phyloP scores from a whole-genome alignment of 2,797 vertebrate species.

The Centroberyx gerrardi region DNA sequence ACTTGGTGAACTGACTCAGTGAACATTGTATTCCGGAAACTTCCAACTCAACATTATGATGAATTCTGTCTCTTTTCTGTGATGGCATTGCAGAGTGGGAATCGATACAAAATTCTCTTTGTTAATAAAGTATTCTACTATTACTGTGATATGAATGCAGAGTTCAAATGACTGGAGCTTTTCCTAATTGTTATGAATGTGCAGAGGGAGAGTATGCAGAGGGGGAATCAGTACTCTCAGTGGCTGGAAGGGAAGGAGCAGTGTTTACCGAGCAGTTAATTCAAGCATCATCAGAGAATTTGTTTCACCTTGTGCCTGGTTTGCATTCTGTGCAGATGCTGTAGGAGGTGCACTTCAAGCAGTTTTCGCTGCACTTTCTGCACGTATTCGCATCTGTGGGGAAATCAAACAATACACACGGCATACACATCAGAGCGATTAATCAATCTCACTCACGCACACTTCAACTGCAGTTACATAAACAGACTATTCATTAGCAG shows the following conservation, averaged over 20 bases:
- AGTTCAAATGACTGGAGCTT: slow-evolving; percentile 25
- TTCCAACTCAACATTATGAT: slow-evolving; percentile 46
- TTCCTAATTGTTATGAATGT: slow-evolving; percentile 45
- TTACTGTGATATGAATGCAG: not conserved
- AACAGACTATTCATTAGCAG: slow-evolving; percentile 58
- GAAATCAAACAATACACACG: slow-evolving; percentile 65
- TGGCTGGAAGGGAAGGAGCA: slow-evolving; percentile 31
- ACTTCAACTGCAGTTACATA: slow-evolving; percentile 53
- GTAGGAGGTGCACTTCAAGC: slow-evolving; percentile 91
- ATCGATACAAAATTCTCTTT: slow-evolving; percentile 29
- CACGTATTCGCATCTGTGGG: slow-evolving; percentile 91
- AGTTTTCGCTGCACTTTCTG: slow-evolving; percentile 93
- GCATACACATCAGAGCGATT: slow-evolving; percentile 59
- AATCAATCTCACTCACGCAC: slow-evolving; percentile 61
- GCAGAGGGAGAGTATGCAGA: slow-evolving; percentile 16
- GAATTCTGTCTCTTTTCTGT: slow-evolving; percentile 26
- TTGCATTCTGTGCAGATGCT: slow-evolving; percentile 95
- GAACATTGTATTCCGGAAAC: slow-evolving; percentile 41
- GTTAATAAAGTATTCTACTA: not conserved
- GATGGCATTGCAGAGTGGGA: slow-evolving; percentile 32
- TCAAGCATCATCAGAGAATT: slow-evolving; percentile 62
- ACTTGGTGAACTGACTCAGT: slow-evolving; percentile 56
- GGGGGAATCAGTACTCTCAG: slow-evolving; percentile 54
- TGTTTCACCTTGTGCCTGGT: slow-evolving; percentile 92
- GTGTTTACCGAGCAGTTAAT: slow-evolving; percentile 68